Conservation (phyloP, 2,113 vertebrate species). For the Talpa occidentalis region DNA sequence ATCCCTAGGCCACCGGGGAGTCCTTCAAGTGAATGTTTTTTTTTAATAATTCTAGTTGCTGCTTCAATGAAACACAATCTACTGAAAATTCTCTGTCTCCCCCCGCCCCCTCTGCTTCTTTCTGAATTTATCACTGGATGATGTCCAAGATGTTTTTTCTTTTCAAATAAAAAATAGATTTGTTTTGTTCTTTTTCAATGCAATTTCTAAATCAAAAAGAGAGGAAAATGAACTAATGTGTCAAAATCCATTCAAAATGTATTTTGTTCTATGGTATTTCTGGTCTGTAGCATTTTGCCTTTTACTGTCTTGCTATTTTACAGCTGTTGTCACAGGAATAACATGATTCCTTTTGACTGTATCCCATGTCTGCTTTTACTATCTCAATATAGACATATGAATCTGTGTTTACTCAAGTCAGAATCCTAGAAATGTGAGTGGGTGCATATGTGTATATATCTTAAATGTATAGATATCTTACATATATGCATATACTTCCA, state of each 20-base stretch:
- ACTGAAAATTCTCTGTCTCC: not conserved
- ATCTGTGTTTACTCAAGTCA: not conserved
- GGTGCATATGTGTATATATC: not conserved
- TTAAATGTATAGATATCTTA: not conserved
- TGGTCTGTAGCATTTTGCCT: not conserved
- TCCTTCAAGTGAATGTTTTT: not conserved
- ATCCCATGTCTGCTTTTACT: not conserved
- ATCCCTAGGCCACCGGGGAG: too few species aligned
- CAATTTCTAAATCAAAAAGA: constrained; percentile 18
- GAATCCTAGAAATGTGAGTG: not conserved
- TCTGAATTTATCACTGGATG: not conserved
- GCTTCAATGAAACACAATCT: not conserved
- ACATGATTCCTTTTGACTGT: not conserved
- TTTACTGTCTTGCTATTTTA: not conserved
- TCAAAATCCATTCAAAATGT: not conserved
- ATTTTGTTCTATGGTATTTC: not conserved
- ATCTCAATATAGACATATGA: not conserved
- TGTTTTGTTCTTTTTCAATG: not conserved
- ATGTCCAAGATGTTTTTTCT: not conserved
- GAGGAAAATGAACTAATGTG: not conserved
- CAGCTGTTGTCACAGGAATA: not conserved
- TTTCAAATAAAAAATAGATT: not conserved
- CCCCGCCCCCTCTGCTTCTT: not conserved
- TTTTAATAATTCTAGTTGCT: not conserved
- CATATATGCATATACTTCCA: too few species aligned